Evolutionary conservation across 2,888 invertebrate genomes (phyloP).

Genomic region (Scaptomyza reducta): DNA sequence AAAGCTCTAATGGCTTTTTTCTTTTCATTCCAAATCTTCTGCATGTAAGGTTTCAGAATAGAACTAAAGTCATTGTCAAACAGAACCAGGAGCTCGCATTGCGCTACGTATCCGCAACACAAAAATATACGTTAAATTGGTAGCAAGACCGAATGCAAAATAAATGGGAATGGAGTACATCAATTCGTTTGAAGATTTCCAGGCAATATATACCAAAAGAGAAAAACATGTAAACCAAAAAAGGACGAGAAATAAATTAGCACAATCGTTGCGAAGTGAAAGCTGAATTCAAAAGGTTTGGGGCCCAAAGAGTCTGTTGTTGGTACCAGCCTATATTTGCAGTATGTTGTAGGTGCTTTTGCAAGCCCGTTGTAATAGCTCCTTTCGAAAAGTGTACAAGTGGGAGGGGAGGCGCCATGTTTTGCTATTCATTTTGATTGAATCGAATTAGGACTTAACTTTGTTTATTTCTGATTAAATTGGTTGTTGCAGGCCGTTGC

Average conservation of each 20-base stretch:
- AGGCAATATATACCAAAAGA: conserved; percentile 22
- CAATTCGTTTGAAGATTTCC: conserved; percentile 57
- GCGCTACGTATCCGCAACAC: conserved; percentile 78
- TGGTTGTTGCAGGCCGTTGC: conserved; percentile 64
- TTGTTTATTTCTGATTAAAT: conserved; percentile 78
- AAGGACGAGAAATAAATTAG: conserved; percentile 33
- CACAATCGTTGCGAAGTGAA: conserved; percentile 59
- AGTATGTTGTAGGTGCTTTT: conserved; percentile 34
- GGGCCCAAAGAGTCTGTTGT: conserved; percentile 35
- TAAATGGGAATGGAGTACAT: conserved; percentile 60
- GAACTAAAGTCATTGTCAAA: conserved; percentile 86
- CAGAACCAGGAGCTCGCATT: conserved; percentile 87
- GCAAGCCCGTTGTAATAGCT: conserved; percentile 22
- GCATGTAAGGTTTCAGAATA: conserved; percentile 76
- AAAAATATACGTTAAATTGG: conserved; percentile 48
- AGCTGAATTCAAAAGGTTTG: conserved; percentile 48
- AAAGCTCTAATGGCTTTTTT: conserved; percentile 74
- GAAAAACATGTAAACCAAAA: conserved; percentile 37
- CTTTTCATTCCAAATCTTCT: conserved; percentile 79
- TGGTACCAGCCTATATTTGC: conserved; percentile 62
- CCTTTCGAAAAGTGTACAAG: not conserved
- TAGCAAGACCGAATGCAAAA: conserved; percentile 47
- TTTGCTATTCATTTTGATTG: conserved; percentile 77
- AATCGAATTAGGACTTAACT: conserved; percentile 79
- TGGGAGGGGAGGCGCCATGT: conserved; percentile 28